phyloP scores from a whole-genome alignment of 2,113 vertebrate genomes.

The western clawed frog (Xenopus tropicalis) region DNA sequence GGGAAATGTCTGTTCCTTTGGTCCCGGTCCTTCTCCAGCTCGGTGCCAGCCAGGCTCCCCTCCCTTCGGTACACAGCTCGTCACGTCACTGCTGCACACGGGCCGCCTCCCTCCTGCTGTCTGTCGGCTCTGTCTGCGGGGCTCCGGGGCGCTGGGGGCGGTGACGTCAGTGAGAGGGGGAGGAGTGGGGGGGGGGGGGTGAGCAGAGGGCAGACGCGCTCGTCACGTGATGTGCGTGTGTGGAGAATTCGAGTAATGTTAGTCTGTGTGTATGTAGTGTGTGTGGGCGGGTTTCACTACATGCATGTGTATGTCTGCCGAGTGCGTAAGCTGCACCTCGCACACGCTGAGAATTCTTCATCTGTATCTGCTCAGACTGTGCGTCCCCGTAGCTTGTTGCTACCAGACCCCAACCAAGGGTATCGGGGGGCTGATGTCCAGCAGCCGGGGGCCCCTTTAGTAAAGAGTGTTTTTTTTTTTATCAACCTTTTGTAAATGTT shows the following conservation, averaged over 20 bases:
- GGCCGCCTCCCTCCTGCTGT: conserved; percentile 42
- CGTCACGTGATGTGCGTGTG: conserved; percentile 30
- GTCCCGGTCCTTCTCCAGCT: conserved; percentile 46
- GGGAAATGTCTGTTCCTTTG: conserved; percentile 24
- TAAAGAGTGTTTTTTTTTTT: no score
- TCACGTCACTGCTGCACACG: conserved; percentile 38
- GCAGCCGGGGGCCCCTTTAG: no score
- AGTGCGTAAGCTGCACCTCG: no score
- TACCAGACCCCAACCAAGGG: no score
- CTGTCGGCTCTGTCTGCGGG: conserved; percentile 45
- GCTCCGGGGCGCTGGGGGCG: conserved; percentile 23
- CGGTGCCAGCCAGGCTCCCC: conserved; percentile 26
- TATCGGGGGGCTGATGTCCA: no score
- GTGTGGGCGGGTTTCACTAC: neutral
- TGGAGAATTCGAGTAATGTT: neutral
- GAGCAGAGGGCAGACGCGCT: conserved; percentile 16
- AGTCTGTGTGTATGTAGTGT: conserved; percentile 4
- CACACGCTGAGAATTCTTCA: no score
- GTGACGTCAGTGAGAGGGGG: conserved; percentile 35
- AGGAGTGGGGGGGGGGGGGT: conserved; percentile 29
- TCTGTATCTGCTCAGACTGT: no score
- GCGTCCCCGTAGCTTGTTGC: no score
- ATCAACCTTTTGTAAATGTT: no score
- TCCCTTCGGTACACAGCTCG: neutral
- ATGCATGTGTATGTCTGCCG: conserved; percentile 18